A percentile compares a stretch with the other conserved stretches of the same genome.
phyloP scores from a whole-genome alignment of 2,797 vertebrate species.

The Gila robusta region DNA sequence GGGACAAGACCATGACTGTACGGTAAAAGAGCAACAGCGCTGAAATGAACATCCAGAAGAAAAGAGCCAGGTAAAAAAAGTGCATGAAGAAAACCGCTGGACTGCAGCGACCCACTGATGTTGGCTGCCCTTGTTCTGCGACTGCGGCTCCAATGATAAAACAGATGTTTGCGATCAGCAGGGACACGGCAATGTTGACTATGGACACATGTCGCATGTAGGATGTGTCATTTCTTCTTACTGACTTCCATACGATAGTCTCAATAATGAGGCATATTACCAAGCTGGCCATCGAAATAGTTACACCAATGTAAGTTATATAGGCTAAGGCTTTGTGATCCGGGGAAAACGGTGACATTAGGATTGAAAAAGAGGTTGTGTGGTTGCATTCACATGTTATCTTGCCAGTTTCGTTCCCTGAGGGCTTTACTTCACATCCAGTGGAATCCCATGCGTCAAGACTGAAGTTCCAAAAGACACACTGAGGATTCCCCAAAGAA shows the following conservation, averaged over 20 bases:
- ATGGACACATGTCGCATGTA: constrained; percentile 90
- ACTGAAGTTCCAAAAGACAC: constrained; percentile 92
- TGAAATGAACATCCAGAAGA: constrained; percentile 94
- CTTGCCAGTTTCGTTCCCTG: constrained; percentile 26
- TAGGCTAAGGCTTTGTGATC: constrained; percentile 28
- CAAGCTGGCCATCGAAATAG: constrained; percentile 86
- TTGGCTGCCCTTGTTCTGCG: constrained; percentile 20
- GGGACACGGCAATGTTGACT: constrained; percentile 86
- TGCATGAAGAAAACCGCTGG: constrained; percentile 90
- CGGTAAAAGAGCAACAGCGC: constrained; percentile 89
- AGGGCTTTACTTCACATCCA: constrained; percentile 57
- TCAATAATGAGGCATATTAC: constrained; percentile 87
- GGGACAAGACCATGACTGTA: constrained; percentile 83
- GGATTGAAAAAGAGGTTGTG: constrained; percentile 83
- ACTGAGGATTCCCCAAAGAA: constrained; percentile 69
- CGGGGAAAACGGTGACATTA: constrained; percentile 81
- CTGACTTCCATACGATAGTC: constrained; percentile 83
- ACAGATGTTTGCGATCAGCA: constrained; percentile 88
- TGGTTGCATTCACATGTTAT: constrained; percentile 70
- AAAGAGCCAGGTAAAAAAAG: constrained; percentile 90
- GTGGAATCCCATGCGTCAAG: constrained; percentile 82
- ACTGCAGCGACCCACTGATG: constrained; percentile 74
- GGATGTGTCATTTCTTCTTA: constrained; percentile 87
- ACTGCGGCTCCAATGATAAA: constrained; percentile 83
- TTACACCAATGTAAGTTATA: constrained; percentile 87